Percentiles rank a stretch among this genome's conserved stretches.
Evolutionary conservation across 2,113 vertebrate genomes (phyloP).

Genomic region (Ploceus nigricollis): DNA sequence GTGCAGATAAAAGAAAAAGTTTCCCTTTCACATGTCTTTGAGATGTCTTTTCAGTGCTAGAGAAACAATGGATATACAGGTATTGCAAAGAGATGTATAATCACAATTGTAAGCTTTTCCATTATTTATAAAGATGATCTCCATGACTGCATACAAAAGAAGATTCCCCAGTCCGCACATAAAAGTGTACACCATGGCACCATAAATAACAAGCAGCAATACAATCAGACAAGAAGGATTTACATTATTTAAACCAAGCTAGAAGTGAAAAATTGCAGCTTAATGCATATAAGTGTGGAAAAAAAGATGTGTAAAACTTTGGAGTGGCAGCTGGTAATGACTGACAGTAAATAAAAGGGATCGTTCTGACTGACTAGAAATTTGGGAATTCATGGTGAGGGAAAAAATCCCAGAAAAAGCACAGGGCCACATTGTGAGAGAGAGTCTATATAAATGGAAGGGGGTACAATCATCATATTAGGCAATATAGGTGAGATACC

Average conservation of each 20-base stretch:
- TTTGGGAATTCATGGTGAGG: not conserved
- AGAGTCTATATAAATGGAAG: not conserved
- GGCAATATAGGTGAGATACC: not conserved
- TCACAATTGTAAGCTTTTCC: slow-evolving; percentile 27
- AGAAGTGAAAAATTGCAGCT: slow-evolving; percentile 48
- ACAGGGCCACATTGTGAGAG: not conserved
- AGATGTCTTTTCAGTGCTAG: not conserved
- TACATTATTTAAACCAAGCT: slow-evolving; percentile 50
- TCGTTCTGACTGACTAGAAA: not conserved
- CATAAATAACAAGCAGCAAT: slow-evolving; percentile 35
- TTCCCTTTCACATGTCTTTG: not conserved
- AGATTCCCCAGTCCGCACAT: slow-evolving; percentile 1
- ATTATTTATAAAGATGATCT: slow-evolving; percentile 62
- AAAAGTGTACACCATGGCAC: not conserved
- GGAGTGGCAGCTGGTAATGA: slow-evolving; percentile 34
- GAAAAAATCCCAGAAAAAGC: not conserved
- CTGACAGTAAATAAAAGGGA: not conserved
- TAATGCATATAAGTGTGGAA: not conserved
- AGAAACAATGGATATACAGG: slow-evolving; percentile 31
- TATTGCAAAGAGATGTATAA: slow-evolving; percentile 29
- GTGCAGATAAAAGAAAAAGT: not conserved
- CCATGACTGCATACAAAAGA: slow-evolving; percentile 38
- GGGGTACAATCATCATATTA: not conserved
- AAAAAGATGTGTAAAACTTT: slow-evolving; percentile 13
- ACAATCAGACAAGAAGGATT: slow-evolving; percentile 44